phyloP scores from a whole-genome alignment of 2,888 invertebrate species.

The Protodeltote pygarga region DNA sequence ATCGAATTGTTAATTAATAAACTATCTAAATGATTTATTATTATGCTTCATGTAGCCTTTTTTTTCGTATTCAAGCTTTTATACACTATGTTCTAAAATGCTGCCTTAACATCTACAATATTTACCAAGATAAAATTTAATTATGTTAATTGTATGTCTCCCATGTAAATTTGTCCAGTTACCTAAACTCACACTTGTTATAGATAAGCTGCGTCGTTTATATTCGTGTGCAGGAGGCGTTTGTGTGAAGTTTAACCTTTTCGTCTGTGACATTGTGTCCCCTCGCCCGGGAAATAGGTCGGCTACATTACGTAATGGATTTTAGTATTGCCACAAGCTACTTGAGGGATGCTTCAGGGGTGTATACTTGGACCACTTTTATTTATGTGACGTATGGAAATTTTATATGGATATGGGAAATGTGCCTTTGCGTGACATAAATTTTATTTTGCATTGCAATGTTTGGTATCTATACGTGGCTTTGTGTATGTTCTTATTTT shows the following conservation, averaged over 20 bases:
- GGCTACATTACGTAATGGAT: conserved; percentile 69
- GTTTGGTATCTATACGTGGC: background rate
- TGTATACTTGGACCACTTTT: conserved; percentile 47
- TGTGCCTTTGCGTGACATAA: conserved; percentile 5
- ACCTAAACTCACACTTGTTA: conserved; percentile 48
- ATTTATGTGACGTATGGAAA: conserved; percentile 42
- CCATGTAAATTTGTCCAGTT: conserved; percentile 55
- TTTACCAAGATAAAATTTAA: conserved; percentile 37
- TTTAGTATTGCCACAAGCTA: conserved; percentile 54
- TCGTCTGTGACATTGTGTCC: conserved; percentile 54
- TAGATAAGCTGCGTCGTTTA: conserved; percentile 55
- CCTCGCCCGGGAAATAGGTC: conserved; percentile 62
- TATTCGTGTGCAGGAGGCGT: conserved; percentile 51
- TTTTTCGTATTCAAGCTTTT: conserved; percentile 6
- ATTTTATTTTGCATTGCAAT: conserved; percentile 1
- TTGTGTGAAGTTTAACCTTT: conserved; percentile 71
- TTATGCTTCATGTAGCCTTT: too few species aligned
- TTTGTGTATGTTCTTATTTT: background rate
- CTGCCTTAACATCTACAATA: conserved; percentile 17
- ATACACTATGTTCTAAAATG: conserved; percentile 4
- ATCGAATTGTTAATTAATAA: too few species aligned
- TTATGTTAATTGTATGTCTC: conserved; percentile 50
- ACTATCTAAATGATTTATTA: too few species aligned
- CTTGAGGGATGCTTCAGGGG: conserved; percentile 50
- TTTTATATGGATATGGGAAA: conserved; percentile 29